Base-by-base conservation (phyloP, 2,888 invertebrate genomes). In the Octonoba sinensis region DNA sequence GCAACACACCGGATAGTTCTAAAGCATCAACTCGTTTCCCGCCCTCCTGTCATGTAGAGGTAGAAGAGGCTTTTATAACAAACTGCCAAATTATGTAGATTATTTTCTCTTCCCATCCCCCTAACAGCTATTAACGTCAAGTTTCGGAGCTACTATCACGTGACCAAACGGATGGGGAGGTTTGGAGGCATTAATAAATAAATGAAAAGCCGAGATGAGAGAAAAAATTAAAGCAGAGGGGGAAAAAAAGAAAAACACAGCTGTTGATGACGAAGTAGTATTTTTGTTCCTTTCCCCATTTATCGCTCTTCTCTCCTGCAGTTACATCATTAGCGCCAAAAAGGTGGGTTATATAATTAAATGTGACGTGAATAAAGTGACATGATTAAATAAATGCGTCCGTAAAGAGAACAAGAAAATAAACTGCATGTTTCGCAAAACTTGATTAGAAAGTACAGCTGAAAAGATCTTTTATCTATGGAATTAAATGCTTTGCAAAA, bases 41-140 rank as follows among this genome's bases (percentile, higher is more conserved):
- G 44, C 44, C n/a, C 27, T 44, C 27, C 20, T 62, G 36, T 27
- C 27, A 27, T 62, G 62, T 62, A 44, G n/a, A 62, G n/a, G 44
- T 27, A 62, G 36, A 36, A 44, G 62, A 18, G 62, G 20, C 62
- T 44, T 27, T n/a, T 44, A 20, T 44, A 27, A 62, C 36, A 27
- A 76, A 76, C 67, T 70, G 60, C 62, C 70, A 64, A 70, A 76
- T 76, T 76, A 76, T 76, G 76, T 62, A 76, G 76, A 76, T 70
- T 76, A 56, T 66, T 60, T 69, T 69, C 66, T 51, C n/a, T 56
- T 47, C 70, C 12, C 62, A 22, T 46, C 66, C 71, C 72, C 59
- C 54, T 72, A 54, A 71, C 66, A 44, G 44, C 66, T 57, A 78
- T 78, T 66, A 72, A 78, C 78, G 78, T 72, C 78, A 78, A 72